Conservation (phyloP, 2,888 invertebrate species). For the Patella depressa region DNA sequence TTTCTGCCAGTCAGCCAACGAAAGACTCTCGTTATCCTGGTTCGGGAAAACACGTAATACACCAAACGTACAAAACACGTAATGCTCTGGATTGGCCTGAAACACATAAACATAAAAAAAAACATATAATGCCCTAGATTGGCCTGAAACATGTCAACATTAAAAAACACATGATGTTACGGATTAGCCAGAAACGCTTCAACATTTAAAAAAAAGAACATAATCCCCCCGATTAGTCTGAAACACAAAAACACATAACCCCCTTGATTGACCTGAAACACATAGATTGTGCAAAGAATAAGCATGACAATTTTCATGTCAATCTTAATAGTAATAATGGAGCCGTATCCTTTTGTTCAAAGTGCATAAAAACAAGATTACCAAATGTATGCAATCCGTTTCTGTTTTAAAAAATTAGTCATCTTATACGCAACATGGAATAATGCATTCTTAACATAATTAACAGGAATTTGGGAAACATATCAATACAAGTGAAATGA, state of each 20-base stretch:
- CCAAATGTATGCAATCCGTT: neutral
- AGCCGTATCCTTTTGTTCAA: neutral
- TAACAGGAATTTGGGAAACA: too few species aligned
- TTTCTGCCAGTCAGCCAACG: slow-evolving; percentile 68
- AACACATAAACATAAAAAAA: slow-evolving; percentile 33
- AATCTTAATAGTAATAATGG: too few species aligned
- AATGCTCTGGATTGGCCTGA: slow-evolving; percentile 64
- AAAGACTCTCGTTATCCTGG: slow-evolving; percentile 61
- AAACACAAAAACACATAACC: slow-evolving; percentile 16
- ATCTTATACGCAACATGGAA: too few species aligned
- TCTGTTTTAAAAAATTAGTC: too few species aligned
- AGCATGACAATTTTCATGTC: neutral
- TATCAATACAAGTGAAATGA: too few species aligned
- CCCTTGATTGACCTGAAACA: slow-evolving; percentile 41
- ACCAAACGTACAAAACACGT: slow-evolving; percentile 70
- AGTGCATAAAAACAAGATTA: neutral
- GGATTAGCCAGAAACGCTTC: slow-evolving; percentile 29
- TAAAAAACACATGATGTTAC: neutral
- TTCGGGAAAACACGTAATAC: slow-evolving; percentile 66
- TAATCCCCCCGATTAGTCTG: slow-evolving; percentile 65
- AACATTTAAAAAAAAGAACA: slow-evolving; percentile 56
- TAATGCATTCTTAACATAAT: too few species aligned
- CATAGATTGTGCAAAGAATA: neutral
- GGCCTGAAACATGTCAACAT: slow-evolving; percentile 39
- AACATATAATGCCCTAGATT: slow-evolving; percentile 68